These are phyloP conservation scores for Rhagologus leucostigma DNA, from an alignment of 2,113 vertebrate genomes.

Conservation along the genomic window DNA sequence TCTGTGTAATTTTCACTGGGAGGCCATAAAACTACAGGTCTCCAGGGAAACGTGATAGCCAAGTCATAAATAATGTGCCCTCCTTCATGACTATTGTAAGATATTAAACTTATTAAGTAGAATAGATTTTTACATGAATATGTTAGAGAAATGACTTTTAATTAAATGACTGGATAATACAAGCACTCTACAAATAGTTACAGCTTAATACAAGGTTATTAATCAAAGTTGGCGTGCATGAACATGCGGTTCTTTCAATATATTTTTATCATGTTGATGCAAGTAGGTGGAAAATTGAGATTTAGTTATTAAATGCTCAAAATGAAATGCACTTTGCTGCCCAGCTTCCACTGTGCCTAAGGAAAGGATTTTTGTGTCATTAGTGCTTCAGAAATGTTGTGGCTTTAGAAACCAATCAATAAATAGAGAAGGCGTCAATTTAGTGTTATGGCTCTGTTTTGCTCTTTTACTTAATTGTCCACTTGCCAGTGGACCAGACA, in stretches of 20 bases:
- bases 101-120: background rate
- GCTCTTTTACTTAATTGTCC: background rate
- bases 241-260: background rate
- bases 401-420: background rate
- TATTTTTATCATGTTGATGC: constrained; percentile 13
- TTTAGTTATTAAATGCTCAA: background rate
- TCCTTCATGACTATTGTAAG: background rate
- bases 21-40: background rate
- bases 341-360: background rate
- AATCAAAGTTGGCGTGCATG: background rate
- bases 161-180: constrained; percentile 32
- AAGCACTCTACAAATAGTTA: constrained; percentile 18
- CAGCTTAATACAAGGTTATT: constrained; percentile 6
- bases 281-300: constrained; percentile 2
- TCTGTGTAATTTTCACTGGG: background rate
- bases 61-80: background rate
- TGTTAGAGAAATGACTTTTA: constrained; percentile 11
- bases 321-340: background rate
- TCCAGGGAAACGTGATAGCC: background rate
- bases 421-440: background rate
- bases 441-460: background rate
- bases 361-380: background rate
- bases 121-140: constrained; percentile 7
- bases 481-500: background rate
- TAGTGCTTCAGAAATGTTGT: background rate